Conservation (phyloP, 2,113 vertebrate genomes). For the Bos indicus region DNA sequence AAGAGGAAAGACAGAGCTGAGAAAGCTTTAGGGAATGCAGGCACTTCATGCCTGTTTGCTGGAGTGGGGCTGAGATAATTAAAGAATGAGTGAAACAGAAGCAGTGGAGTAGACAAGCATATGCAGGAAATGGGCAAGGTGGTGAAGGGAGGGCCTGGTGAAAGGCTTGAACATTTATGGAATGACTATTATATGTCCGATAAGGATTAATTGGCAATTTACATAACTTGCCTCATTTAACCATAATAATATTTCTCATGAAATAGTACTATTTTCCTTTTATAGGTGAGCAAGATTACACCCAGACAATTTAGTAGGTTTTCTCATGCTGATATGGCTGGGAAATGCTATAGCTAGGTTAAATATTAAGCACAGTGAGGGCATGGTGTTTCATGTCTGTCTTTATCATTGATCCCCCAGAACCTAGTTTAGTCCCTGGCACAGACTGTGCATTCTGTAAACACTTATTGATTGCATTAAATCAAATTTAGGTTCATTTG, state of each 20-base stretch:
- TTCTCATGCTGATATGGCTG: neutral
- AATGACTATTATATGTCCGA: neutral
- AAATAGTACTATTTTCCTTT: neutral
- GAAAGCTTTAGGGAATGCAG: neutral
- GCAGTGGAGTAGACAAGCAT: neutral
- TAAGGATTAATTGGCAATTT: constrained; percentile 7
- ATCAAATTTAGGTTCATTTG: neutral
- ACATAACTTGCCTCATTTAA: constrained; percentile 33
- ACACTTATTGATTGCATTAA: neutral
- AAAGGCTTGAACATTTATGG: neutral
- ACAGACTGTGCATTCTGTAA: neutral
- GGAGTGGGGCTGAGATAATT: neutral
- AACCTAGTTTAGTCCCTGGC: neutral
- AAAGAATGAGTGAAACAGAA: neutral
- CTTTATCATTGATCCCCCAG: neutral
- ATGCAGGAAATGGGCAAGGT: neutral
- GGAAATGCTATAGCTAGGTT: neutral
- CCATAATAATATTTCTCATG: neutral
- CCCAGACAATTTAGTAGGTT: neutral
- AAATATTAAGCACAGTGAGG: neutral
- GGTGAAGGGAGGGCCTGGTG: neutral
- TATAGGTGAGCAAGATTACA: neutral
- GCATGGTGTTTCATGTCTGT: neutral
- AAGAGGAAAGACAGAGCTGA: neutral
- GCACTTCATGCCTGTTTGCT: neutral